These are phyloP conservation scores for Eudasyphora cyanicolor DNA, from an alignment of 2,888 invertebrate species.

Conservation along the genomic window DNA sequence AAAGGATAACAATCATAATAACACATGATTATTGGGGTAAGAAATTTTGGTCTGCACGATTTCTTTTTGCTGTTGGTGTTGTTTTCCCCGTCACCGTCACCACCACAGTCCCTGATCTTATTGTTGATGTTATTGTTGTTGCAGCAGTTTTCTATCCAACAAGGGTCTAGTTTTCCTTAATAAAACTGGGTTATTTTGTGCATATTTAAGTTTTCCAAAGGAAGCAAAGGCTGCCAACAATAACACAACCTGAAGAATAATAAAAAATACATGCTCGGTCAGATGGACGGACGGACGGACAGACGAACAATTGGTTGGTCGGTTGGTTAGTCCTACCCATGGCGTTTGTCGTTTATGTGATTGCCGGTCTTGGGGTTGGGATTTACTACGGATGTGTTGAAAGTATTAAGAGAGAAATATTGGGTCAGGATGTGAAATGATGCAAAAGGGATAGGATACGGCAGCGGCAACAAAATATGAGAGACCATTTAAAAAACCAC, in stretches of 20 bases:
- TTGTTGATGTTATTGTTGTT: background rate
- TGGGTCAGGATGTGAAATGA: slow-evolving; percentile 19
- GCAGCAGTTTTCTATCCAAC: no score
- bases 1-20: slow-evolving; percentile 51
- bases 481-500: slow-evolving; percentile 19
- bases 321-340: background rate
- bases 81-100: background rate
- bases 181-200: slow-evolving; percentile 33
- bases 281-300: background rate
- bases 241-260: slow-evolving; percentile 19
- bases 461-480: background rate
- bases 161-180: slow-evolving; percentile 2
- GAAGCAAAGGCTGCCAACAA: background rate
- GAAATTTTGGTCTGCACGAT: background rate
- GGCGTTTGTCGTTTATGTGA: background rate
- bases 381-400: slow-evolving; percentile 5
- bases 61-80: slow-evolving; percentile 5
- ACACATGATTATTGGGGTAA: slow-evolving; percentile 48
- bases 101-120: background rate
- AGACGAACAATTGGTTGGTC: no score
- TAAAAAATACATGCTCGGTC: slow-evolving; percentile 5
- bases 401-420: slow-evolving; percentile 11
- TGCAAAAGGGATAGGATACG: slow-evolving; percentile 7
- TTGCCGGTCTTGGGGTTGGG: background rate
- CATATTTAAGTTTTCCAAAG: slow-evolving; percentile 27